Base-by-base conservation (phyloP, 2,888 invertebrate genomes). In the Schizaphis graminum region DNA sequence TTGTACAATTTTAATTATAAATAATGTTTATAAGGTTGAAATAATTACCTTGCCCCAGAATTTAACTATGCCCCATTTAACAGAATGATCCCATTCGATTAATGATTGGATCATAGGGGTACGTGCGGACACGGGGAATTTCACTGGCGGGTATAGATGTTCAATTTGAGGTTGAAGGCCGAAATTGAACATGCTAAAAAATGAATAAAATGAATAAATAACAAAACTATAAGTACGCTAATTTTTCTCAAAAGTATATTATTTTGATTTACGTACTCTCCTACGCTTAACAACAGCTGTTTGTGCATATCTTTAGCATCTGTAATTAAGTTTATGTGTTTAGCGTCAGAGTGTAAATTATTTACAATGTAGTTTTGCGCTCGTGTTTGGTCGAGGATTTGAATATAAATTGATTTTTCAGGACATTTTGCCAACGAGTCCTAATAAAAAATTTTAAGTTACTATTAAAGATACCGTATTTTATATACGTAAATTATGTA, bases 31-130 rank as follows among this genome's bases (percentile, higher is more conserved):
- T 53, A 0, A 3, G 24, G 11, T 86, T 0, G 1, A 53, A 5
- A 84, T 41, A 94, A 95, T 94, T 95, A 96, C 96, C 95, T 96
- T 96, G 56, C 96, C 96, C 94, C 97, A 97, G 96, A 97, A 98
- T 95, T 97, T 97, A 93, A 98, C 98, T n/a, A 99, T 98, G 95
- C 97, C 96, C 99, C 99, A 99, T 96, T 98, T 97, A 94, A 97
- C 97, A 24, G 97, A 97, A 96, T 99, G 99, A 96, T 99, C 99
- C 99, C 99, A 99, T 95, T 97, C 97, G 95, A 99, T 96, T 96
- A 97, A 96, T 0, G 99, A 97, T 95, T 98, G 97, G 91, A 99
- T 96, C 97, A 98, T 98, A 0, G 99, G 99, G 47, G 99, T 99
- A 95, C 98, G 98, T 95, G 97, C 97, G n/a, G 98, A 97, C 89